Base-by-base conservation (phyloP, 2,888 invertebrate species). In the Polydrusus pterygomalis region DNA sequence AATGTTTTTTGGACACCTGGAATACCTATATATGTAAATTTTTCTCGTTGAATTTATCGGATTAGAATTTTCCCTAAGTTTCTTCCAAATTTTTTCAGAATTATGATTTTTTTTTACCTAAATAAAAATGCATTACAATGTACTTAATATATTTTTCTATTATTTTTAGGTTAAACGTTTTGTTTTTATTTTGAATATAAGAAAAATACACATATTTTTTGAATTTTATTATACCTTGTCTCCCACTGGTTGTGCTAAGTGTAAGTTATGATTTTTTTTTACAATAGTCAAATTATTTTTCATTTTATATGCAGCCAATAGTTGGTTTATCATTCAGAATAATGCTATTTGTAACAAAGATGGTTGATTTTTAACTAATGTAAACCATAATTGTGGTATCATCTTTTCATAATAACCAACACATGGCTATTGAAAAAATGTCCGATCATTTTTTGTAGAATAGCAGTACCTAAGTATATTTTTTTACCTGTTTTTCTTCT, bases 111-210 rank as follows among this genome's bases (percentile, higher is more conserved):
- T 30, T 43, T 60, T 60, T 40, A 17, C 30, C 38, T 38, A 38
- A 18, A 11, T 11, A 60, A 60, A 60, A 38, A 60, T 38, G 38
- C 30, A 56, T 56, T 40, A 70, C 15, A 18, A 63, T 71, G 71
- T 71, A 71, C 71, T 71, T 71, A 71, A 71, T 71, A 64, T 71
- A 71, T 71, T 71, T 70, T 71, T 71, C 58, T 71, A 71, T 71
- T 71, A 51, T 71, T 70, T 70, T 70, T 62, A 60, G 73, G 60
- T 73, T 67, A 60, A 58, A 17, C 20, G 47, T 73, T 73, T 73
- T 73, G 73, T 73, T 73, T 73, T 73, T 67, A 64, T 64, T 64
- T 73, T 65, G 60, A 73, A 73, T 73, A 73, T 67, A 73, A 73
- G 72, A 67, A 58, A 56, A 72, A 20, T 72, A 34, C 54, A 68